Conservation (phyloP, 2,113 vertebrate genomes). For the Xenopus tropicalis region DNA sequence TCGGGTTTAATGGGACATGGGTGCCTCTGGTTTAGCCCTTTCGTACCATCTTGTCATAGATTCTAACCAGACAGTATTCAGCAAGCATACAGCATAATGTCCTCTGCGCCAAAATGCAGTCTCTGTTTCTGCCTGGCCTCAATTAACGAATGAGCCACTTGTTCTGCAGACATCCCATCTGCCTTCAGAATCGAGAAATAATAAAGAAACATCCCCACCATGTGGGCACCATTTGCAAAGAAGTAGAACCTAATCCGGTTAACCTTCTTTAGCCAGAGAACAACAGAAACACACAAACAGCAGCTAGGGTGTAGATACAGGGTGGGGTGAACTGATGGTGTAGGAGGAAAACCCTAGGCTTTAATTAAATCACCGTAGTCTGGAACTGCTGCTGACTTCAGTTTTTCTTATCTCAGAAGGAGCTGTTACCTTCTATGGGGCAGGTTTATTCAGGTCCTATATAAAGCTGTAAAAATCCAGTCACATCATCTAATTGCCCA, state of each 20-base stretch:
- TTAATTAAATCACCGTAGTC: too few relatives aligned
- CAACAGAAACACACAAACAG: not conserved
- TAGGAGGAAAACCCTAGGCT: not conserved
- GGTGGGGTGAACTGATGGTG: not conserved
- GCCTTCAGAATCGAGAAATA: slow-evolving; percentile 20
- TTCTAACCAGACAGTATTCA: not conserved
- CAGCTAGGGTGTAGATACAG: not conserved
- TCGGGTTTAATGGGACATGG: not conserved
- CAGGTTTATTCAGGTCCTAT: too few relatives aligned
- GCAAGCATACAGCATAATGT: slow-evolving; percentile 5
- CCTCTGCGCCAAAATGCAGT: slow-evolving; percentile 2
- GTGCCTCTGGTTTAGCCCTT: not conserved
- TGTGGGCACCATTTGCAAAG: slow-evolving; percentile 22
- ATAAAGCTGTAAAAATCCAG: too few relatives aligned
- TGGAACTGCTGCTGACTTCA: too few relatives aligned
- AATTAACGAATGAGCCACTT: slow-evolving; percentile 31
- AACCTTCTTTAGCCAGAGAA: not conserved
- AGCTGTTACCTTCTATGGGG: too few relatives aligned
- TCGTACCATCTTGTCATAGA: not conserved
- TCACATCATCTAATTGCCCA: too few relatives aligned
- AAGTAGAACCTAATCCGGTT: not conserved
- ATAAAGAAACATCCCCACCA: slow-evolving; percentile 13
- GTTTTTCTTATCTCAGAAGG: too few relatives aligned
- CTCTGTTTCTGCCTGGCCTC: slow-evolving; percentile 7
- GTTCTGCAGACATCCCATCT: slow-evolving; percentile 26